phyloP scores from a whole-genome alignment of 2,113 vertebrate genomes.

The Phodopus roborovskii region DNA sequence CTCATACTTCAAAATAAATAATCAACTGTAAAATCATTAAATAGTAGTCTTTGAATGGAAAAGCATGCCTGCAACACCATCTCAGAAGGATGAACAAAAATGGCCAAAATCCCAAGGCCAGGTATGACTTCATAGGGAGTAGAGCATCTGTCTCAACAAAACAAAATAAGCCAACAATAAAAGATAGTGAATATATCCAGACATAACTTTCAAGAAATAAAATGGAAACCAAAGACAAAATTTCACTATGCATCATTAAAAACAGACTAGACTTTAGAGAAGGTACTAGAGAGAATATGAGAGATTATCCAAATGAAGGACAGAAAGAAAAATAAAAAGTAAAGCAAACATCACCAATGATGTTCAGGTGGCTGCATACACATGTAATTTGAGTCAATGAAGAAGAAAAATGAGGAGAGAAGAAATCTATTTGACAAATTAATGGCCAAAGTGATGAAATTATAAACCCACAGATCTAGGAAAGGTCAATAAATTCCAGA shows the following conservation, averaged over 20 bases:
- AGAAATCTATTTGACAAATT: neutral
- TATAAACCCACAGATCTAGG: neutral
- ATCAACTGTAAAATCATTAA: neutral
- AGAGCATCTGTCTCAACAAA: neutral
- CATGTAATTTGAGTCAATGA: neutral
- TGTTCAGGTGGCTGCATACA: neutral
- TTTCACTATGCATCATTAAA: neutral
- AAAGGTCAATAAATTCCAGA: constrained; percentile 6
- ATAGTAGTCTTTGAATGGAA: neutral
- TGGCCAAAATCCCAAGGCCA: neutral
- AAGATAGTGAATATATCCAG: neutral
- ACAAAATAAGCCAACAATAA: neutral
- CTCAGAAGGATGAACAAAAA: neutral
- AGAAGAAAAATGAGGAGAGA: neutral
- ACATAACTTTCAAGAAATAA: constrained; percentile 18
- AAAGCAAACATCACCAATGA: neutral
- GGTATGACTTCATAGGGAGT: neutral
- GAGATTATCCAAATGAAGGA: constrained; percentile 14
- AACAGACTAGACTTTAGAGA: neutral
- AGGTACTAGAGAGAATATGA: neutral
- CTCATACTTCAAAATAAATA: neutral
- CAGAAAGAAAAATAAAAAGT: neutral
- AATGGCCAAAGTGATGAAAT: neutral
- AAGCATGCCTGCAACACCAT: neutral
- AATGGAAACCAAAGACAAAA: neutral